A percentile compares a stretch with the other conserved stretches of the same genome.
phyloP scores from a whole-genome alignment of 2,113 vertebrate genomes.

The Cololabis saira region DNA sequence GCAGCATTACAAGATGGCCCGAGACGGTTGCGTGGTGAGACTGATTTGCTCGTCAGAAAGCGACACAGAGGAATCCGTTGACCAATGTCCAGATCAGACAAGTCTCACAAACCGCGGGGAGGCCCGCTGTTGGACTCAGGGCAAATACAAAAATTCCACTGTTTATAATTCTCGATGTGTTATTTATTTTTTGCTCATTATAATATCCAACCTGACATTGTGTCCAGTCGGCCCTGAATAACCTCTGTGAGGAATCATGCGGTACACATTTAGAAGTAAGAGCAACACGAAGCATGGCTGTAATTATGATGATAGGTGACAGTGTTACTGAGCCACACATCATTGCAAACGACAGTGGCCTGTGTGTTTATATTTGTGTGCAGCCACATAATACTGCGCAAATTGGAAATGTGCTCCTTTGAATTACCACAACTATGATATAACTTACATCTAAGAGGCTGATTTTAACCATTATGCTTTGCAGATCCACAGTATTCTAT shows the following conservation, averaged over 20 bases:
- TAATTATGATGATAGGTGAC: conserved; percentile 80
- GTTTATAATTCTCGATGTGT: conserved; percentile 74
- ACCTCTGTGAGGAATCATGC: conserved; percentile 72
- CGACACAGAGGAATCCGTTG: conserved; percentile 58
- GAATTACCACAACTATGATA: conserved; percentile 55
- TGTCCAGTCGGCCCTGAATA: conserved; percentile 72
- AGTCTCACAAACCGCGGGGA: conserved; percentile 57
- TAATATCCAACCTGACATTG: conserved; percentile 80
- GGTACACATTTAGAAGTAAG: conserved; percentile 73
- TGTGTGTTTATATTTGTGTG: conserved; percentile 64
- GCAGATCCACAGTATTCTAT: conserved; percentile 42
- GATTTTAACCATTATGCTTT: conserved; percentile 49
- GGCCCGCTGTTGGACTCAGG: conserved; percentile 70
- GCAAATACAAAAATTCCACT: conserved; percentile 70
- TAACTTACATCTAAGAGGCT: conserved; percentile 55
- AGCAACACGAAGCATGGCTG: conserved; percentile 52
- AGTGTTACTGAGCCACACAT: conserved; percentile 70
- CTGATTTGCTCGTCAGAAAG: conserved; percentile 70
- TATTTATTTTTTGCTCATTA: conserved; percentile 79
- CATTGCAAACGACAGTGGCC: conserved; percentile 72
- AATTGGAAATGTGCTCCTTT: conserved; percentile 64
- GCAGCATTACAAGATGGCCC: conserved; percentile 52
- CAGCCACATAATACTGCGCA: conserved; percentile 46
- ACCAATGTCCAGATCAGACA: conserved; percentile 72
- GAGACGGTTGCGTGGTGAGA: conserved; percentile 58